Base-by-base conservation (phyloP, 2,888 invertebrate species). In the Ptychoptera albimana region DNA sequence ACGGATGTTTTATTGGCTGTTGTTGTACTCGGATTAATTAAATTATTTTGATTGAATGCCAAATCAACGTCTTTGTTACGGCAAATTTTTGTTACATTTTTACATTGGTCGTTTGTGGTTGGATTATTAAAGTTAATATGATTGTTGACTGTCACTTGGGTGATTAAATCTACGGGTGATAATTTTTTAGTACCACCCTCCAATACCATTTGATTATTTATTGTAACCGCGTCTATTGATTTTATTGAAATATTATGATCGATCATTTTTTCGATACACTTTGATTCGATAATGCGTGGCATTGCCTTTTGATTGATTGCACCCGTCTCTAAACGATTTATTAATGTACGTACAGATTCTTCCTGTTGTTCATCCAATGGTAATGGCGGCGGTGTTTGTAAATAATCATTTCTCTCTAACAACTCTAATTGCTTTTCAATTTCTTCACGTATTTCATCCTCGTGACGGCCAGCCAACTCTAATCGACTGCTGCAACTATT, bases 401-500 rank as follows among this genome's bases (percentile, higher is more conserved):
- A 14, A 35, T 35, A 35, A 30, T 45, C 45, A 29, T 49, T 50
- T n/a, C 51, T 46, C 13, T 43, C 42, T 32, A 50, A 37, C 45
- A 49, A 39, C 45, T 51, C 43, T 48, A 31, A 29, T 2, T 43
- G 37, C 10, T 40, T 37, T 38, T 56, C 53, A 5, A 54, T 48
- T 40, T 55, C 54, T 34, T 55, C 51, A 7, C 54, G 49, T n/a
- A 15, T n/a, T 13, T 40, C 40, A 37, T 55, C 62, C 46, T 69
- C 71, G 51, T 77, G 75, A 1, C 82, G 74, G 6, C 85, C 86
- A 1, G 84, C 78, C 44, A 87, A 62, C 58, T 87, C 86, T 42
- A 87, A 65, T 30, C 87, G 73, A 58, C 85, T 86, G 57, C 83
- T 85, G 59, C 86, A 87, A 52, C 86, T 86, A 57, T 87, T 87